These are phyloP conservation scores for Hippocampus comes DNA, from an alignment of 2,113 vertebrate species.

Conservation along the genomic window DNA sequence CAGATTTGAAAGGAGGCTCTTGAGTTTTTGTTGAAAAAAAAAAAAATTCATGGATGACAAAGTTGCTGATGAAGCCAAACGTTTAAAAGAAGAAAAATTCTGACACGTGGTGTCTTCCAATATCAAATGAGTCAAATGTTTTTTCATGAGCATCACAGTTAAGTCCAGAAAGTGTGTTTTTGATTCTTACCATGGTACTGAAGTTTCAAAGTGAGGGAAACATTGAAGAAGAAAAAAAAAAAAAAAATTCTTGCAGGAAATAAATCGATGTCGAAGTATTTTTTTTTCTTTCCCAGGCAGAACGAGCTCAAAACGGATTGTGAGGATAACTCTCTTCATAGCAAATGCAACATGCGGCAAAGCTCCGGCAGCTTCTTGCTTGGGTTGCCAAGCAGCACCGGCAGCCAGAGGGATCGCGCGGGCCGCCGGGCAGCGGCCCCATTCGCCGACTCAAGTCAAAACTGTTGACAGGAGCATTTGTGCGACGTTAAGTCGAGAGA, in stretches of 20 bases:
- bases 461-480: conserved; percentile 28
- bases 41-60: neutral
- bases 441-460: conserved; percentile 17
- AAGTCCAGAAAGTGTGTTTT: neutral
- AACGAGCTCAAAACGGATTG: conserved; percentile 1
- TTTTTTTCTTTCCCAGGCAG: conserved; percentile 11
- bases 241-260: neutral
- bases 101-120: conserved; percentile 15
- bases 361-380: conserved; percentile 20
- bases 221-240: neutral
- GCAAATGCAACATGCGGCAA: conserved; percentile 18
- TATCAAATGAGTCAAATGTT: neutral
- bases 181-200: neutral
- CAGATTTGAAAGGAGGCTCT: too few relatives aligned
- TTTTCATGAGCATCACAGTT: neutral
- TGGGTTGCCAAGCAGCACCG: conserved; percentile 12
- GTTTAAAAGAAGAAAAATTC: neutral
- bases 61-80: too few relatives aligned
- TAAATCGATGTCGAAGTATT: neutral
- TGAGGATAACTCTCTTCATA: conserved; percentile 18
- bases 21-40: too few relatives aligned
- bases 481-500: conserved; percentile 12
- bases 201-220: conserved; percentile 1
- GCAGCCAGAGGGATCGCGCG: conserved; percentile 36
- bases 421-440: conserved; percentile 38